Conservation (phyloP, 1,140 invertebrate genomes). For the Drosophila pallidifrons region DNA sequence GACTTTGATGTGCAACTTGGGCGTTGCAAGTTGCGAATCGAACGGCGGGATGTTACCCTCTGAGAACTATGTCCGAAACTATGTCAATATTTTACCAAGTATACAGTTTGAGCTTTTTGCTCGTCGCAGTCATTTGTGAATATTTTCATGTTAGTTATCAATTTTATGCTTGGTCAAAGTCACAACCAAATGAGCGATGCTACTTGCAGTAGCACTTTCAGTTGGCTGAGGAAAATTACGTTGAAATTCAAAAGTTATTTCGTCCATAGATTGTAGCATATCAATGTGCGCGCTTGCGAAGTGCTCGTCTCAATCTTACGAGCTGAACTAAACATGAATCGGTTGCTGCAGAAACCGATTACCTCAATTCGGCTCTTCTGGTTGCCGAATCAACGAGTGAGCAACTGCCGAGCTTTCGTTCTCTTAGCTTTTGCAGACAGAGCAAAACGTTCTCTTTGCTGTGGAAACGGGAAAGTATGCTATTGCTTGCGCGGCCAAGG, state of each 20-base stretch:
- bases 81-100: constrained; percentile 60
- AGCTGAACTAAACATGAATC: constrained; percentile 29
- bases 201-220: constrained; percentile 7
- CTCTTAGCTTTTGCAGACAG: constrained; percentile 53
- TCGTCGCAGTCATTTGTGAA: not conserved
- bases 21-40: constrained; percentile 17
- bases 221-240: constrained; percentile 18
- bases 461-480: constrained; percentile 33
- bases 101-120: not conserved
- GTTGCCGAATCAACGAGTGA: not conserved
- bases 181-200: constrained; percentile 16
- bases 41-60: constrained; percentile 2
- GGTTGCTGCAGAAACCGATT: constrained; percentile 24
- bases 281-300: constrained; percentile 23
- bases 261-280: constrained; percentile 28
- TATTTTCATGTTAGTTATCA: constrained; percentile 31
- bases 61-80: constrained; percentile 46
- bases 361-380: not conserved
- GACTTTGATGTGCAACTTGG: constrained; percentile 51
- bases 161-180: constrained; percentile 40
- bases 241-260: constrained; percentile 11
- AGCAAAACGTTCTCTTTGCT: constrained; percentile 24
- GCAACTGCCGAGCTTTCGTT: constrained; percentile 33
- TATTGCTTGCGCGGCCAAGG: constrained; percentile 77
- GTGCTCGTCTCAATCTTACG: constrained; percentile 23